A percentile compares a stretch with the other conserved stretches of the same genome.
phyloP scores from a whole-genome alignment of 2,113 vertebrate genomes.

The Corvus cornix region DNA sequence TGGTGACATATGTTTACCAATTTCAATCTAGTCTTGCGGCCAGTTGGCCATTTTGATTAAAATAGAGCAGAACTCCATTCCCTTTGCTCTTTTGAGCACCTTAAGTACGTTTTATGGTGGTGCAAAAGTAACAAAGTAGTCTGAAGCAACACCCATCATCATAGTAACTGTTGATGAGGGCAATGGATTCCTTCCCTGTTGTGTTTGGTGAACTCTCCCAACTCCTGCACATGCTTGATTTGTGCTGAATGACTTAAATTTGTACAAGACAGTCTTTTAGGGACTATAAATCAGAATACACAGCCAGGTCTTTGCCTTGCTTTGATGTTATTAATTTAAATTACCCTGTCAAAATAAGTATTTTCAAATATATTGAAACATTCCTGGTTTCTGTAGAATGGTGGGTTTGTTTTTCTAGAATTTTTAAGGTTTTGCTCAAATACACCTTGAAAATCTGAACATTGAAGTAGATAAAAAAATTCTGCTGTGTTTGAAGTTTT shows the following conservation, averaged over 20 bases:
- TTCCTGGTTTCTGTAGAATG: neutral
- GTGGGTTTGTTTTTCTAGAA: neutral
- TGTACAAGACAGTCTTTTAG: neutral
- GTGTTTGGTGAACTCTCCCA: neutral
- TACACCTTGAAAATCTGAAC: neutral
- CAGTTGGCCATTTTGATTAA: neutral
- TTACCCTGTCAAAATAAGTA: neutral
- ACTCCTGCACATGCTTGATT: neutral
- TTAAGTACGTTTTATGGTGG: neutral
- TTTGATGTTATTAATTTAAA: neutral
- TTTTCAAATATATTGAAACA: neutral
- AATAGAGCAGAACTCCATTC: neutral
- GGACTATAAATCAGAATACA: neutral
- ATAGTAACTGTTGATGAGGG: neutral
- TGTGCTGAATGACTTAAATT: neutral
- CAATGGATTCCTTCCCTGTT: neutral
- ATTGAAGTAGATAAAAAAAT: neutral
- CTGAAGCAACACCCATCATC: neutral
- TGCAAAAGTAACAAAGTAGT: neutral
- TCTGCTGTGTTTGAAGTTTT: neutral
- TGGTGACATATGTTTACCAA: neutral
- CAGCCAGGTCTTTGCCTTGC: neutral
- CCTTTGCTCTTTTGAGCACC: neutral
- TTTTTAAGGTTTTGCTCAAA: neutral
- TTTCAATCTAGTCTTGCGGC: neutral